Conservation (phyloP, 2,113 vertebrate species). For the Hemiscyllium ocellatum region DNA sequence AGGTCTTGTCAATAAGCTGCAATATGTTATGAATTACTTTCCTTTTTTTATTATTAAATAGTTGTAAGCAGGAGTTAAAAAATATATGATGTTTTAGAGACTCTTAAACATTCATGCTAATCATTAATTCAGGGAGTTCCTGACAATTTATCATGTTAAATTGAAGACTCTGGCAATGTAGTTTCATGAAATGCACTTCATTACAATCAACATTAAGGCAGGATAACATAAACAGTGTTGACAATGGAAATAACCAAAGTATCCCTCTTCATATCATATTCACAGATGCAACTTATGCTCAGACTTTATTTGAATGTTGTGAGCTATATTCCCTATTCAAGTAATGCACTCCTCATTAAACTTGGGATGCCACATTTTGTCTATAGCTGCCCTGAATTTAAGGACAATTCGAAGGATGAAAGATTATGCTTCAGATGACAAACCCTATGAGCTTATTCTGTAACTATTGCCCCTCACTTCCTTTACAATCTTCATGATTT, state of each 20-base stretch:
- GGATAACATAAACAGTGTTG: background rate
- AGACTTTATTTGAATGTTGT: background rate
- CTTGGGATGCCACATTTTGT: background rate
- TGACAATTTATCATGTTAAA: background rate
- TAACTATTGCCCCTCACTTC: background rate
- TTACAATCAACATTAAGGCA: background rate
- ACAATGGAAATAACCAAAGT: background rate
- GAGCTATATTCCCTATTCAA: background rate
- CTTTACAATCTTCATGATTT: background rate
- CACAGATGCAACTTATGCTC: background rate
- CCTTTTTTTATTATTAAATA: background rate
- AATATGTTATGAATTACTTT: background rate
- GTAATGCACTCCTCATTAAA: background rate
- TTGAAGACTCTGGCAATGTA: background rate
- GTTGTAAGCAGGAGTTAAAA: background rate
- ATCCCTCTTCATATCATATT: background rate
- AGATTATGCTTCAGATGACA: background rate
- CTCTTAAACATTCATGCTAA: background rate
- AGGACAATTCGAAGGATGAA: background rate
- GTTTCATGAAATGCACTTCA: background rate
- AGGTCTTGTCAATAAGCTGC: background rate
- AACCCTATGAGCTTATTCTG: background rate
- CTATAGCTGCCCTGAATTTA: background rate
- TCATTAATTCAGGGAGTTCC: slow-evolving; percentile 6
- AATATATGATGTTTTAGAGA: background rate